Base-by-base conservation (phyloP, 2,113 vertebrate species). In the Recurvirostra avosetta region DNA sequence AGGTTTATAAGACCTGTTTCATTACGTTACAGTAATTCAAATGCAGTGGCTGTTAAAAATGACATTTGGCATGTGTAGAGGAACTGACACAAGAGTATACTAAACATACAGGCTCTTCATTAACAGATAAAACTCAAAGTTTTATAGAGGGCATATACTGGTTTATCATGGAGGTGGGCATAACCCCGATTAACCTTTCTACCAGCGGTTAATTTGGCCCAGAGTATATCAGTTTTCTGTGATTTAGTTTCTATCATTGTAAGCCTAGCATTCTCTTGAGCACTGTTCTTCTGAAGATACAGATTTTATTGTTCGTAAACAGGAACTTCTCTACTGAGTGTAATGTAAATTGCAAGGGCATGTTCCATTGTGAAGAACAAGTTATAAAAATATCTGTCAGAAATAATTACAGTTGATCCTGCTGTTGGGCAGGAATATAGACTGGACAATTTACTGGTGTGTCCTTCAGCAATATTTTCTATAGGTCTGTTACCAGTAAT, bases 341-440 rank as follows among this genome's bases (percentile, higher is more conserved):
- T 34, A 63, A 86, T 40, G 26, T 47, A 85, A 92, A 92, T 95
- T 72, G 38, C 88, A 96, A 87, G 65, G 50, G 8, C 86, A 85
- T 67, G 47, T 85, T 94, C 50, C 34, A 34, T 62, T 67, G 52
- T 67, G 77, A 90, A 78, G 56, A 90, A 45, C 21, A 74, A 70
- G n/a, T 93, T 93, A 71, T 62, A 79, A 90, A 88, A 95, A 92
- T 75, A 82, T 19, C 68, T 92, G 88, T 81, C 88, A 90, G 77
- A 90, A 90, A 36, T 92, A 90, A 93, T 87, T 93, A 87, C 45
- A 62, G 73, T 77, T 66, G 61, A 90, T 93, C 65, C 65, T 90
- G 47, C 65, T 85, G 34, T 81, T 1, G 0, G 74, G 47, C 29
- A 58, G 41, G 61, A 85, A 34, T 78, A 88, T 29, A 78, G 82